Percentiles rank a stretch among this genome's conserved stretches.
Conservation (phyloP, 2,888 invertebrate species). For the Physocephala rufipes region DNA sequence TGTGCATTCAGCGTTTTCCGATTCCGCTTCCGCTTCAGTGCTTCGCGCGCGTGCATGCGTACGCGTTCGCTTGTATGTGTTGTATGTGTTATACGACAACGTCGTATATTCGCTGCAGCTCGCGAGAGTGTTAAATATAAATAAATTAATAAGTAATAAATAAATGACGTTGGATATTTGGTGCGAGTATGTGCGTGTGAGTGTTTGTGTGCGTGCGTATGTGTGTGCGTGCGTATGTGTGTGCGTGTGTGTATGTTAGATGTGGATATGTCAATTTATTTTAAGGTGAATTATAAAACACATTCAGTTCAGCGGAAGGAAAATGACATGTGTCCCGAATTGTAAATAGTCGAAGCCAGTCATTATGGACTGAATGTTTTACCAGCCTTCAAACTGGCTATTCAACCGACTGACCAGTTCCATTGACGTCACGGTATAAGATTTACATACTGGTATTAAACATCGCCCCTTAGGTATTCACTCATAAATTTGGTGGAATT, state of each 20-base stretch:
- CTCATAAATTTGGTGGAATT: too few species aligned
- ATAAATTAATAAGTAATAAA: slow-evolving; percentile 33
- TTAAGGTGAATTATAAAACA: slow-evolving; percentile 26
- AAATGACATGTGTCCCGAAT: slow-evolving; percentile 1
- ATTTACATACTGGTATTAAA: not conserved
- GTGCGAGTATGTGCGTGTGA: not conserved
- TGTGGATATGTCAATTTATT: slow-evolving; percentile 4
- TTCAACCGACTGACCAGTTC: too few species aligned
- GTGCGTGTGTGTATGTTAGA: not conserved
- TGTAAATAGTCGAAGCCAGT: slow-evolving; percentile 15
- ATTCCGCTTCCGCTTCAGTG: not conserved
- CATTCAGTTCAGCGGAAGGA: slow-evolving; percentile 20
- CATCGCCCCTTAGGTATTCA: too few species aligned
- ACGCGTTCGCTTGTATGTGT: not conserved
- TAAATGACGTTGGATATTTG: not conserved
- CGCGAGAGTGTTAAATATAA: slow-evolving; percentile 15
- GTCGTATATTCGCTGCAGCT: too few species aligned
- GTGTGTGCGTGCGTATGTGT: not conserved
- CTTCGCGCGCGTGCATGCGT: not conserved
- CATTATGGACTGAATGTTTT: too few species aligned
- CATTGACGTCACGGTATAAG: not conserved
- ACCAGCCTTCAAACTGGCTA: too few species aligned
- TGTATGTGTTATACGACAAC: too few species aligned
- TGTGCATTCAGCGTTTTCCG: not conserved
- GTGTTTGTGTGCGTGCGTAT: not conserved